phyloP scores from a whole-genome alignment of 53 echinoderm and acorn worm species.

The Patiria pectinifera region DNA sequence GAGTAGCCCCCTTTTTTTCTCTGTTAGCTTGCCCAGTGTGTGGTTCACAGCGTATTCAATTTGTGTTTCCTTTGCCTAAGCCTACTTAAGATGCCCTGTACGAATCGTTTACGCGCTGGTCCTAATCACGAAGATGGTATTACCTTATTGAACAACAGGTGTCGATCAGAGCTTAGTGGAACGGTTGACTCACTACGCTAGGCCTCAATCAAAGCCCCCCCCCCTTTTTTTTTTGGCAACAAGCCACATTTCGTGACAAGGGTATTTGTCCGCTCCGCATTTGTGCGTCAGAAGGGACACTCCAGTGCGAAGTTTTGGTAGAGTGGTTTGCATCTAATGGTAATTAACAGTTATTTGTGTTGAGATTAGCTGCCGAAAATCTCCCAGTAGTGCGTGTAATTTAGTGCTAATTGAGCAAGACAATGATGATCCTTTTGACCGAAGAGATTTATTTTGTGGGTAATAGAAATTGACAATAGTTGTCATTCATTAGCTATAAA shows the following conservation, averaged over 20 bases:
- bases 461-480: neutral
- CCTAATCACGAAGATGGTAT: slow-evolving; percentile 37
- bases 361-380: neutral
- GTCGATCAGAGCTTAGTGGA: slow-evolving; percentile 4
- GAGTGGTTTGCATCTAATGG: neutral
- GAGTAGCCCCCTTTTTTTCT: neutral
- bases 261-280: neutral
- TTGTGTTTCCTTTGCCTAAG: slow-evolving; percentile 56
- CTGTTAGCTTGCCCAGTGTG: neutral
- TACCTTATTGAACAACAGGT: slow-evolving; percentile 31
- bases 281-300: neutral
- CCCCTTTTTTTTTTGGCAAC: neutral
- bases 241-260: neutral
- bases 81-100: slow-evolving; percentile 41
- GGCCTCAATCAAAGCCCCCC: neutral
- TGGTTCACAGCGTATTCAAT: slow-evolving; percentile 38
- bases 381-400: neutral
- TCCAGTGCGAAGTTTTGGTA: neutral
- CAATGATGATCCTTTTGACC: neutral
- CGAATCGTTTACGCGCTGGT: slow-evolving; percentile 18
- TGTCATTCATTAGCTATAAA: too few relatives aligned
- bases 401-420: neutral
- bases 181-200: slow-evolving; percentile 13
- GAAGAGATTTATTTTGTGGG: neutral
- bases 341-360: neutral